A percentile compares a stretch with the other conserved stretches of the same genome.
Conservation (phyloP, 2,113 vertebrate genomes). For the Lamprologus callipterus region DNA sequence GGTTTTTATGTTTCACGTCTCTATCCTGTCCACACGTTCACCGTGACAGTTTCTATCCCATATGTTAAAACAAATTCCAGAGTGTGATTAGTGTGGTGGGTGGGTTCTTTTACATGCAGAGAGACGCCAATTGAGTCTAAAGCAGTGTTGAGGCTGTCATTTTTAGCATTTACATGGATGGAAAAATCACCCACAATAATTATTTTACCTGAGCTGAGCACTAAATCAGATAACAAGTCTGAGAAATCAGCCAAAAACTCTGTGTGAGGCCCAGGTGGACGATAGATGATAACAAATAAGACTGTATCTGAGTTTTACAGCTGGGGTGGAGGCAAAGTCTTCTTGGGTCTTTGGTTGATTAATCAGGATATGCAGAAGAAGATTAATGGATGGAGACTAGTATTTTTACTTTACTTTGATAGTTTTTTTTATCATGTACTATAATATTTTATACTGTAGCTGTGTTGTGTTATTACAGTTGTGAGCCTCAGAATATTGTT, state of each 20-base stretch:
- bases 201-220: not conserved
- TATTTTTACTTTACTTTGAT: not conserved
- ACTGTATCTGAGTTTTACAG: not conserved
- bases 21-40: no score
- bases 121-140: not conserved
- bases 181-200: not conserved
- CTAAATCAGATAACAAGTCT: not conserved
- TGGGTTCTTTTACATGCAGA: not conserved
- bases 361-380: not conserved
- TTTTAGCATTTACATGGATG: not conserved
- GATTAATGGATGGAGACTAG: not conserved
- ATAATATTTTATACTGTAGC: not conserved
- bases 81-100: not conserved
- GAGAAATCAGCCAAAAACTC: fast-evolving
- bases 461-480: not conserved
- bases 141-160: not conserved
- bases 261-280: not conserved
- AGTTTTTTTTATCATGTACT: not conserved
- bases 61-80: no score
- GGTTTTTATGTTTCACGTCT: no score
- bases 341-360: not conserved
- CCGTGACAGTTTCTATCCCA: no score
- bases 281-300: not conserved
- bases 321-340: not conserved
- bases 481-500: not conserved